Percentiles rank a stretch among this genome's conserved stretches.
Evolutionary conservation across 2,797 vertebrate species (phyloP).

Genomic region (Sebastes itinus): DNA sequence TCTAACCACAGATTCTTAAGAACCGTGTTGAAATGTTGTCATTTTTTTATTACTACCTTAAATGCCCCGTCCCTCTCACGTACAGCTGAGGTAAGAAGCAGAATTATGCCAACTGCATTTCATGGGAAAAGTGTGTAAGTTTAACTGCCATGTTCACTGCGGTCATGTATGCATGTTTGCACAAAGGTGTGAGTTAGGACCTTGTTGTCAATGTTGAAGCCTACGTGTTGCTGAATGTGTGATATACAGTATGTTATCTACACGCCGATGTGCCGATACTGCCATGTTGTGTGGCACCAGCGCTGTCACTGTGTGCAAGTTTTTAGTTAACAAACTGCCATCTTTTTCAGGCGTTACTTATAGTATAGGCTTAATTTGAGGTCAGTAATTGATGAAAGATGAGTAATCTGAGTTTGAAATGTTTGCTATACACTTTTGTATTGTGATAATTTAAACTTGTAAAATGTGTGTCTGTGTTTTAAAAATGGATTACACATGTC

Average conservation of each 20-base stretch:
- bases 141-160: neutral
- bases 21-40: neutral
- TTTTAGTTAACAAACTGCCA: neutral
- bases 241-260: neutral
- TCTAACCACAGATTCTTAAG: neutral
- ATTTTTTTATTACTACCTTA: neutral
- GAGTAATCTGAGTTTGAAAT: neutral
- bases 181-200: constrained; percentile 36
- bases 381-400: neutral
- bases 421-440: neutral
- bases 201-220: constrained; percentile 47
- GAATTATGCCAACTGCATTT: neutral
- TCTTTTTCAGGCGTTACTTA: neutral
- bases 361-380: neutral
- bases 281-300: neutral
- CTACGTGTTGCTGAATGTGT: constrained; percentile 5
- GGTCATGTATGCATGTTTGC: constrained; percentile 37
- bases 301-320: neutral
- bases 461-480: neutral
- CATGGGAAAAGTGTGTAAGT: neutral
- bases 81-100: neutral
- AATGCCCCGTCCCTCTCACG: neutral
- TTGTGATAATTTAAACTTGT: neutral
- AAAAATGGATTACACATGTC: neutral
- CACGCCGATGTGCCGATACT: neutral